Percentiles rank a stretch among this genome's conserved stretches.
Conservation (phyloP, 2,888 invertebrate species). For the Nephrotoma flavescens region DNA sequence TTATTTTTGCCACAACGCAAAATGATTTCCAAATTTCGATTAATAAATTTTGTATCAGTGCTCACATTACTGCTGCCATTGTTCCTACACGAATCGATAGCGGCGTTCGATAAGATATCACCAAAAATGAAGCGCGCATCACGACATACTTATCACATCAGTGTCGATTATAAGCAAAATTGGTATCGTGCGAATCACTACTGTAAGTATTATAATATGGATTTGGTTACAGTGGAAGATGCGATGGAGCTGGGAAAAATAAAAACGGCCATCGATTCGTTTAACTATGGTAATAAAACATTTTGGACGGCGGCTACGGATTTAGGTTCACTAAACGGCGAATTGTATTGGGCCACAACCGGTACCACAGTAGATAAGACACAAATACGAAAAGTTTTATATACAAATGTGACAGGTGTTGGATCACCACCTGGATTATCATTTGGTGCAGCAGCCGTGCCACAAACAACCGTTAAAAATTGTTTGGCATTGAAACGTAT, state of each 20-base stretch:
- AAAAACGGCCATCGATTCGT: background rate
- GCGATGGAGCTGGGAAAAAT: background rate
- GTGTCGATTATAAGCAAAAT: background rate
- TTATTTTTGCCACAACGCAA: background rate
- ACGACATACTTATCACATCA: background rate
- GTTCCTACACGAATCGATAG: background rate
- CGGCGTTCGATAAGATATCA: background rate
- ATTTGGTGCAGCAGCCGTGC: background rate
- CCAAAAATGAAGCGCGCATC: background rate
- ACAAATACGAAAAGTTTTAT: background rate
- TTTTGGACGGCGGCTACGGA: background rate
- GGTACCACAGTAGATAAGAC: background rate
- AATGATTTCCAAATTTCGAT: background rate
- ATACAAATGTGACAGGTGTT: background rate
- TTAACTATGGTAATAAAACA: background rate
- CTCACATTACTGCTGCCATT: background rate
- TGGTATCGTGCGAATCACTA: background rate
- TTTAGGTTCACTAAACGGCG: background rate
- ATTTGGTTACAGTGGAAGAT: background rate
- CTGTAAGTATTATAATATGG: conserved; percentile 2
- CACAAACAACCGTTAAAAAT: background rate
- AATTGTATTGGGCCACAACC: background rate
- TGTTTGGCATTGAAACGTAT: background rate
- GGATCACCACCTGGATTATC: background rate
- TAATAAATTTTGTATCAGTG: background rate